Conservation (phyloP, 2,797 vertebrate genomes). For the Peromyscus eremicus region DNA sequence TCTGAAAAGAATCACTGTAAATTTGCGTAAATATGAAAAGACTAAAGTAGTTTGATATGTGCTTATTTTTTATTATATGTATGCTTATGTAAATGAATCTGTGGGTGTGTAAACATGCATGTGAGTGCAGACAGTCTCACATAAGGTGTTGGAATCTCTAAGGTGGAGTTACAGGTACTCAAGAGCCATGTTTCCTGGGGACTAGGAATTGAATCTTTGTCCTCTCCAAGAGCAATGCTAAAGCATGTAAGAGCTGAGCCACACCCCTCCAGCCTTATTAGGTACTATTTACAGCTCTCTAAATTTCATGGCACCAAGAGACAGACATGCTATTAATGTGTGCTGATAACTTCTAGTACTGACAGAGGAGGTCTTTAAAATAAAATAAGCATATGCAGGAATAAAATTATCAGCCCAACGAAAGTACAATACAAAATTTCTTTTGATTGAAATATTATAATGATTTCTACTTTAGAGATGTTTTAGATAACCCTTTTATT, state of each 20-base stretch:
- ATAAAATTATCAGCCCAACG: background rate
- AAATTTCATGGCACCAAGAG: background rate
- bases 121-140: background rate
- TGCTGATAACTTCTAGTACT: background rate
- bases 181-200: background rate
- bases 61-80: background rate
- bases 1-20: conserved; percentile 62
- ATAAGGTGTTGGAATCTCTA: too few relatives aligned
- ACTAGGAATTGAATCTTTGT: background rate
- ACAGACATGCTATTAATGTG: background rate
- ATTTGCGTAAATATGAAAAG: conserved; percentile 72
- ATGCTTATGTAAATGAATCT: background rate
- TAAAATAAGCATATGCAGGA: background rate
- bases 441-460: background rate
- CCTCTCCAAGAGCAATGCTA: background rate
- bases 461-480: background rate
- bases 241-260: too few relatives aligned
- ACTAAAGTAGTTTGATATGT: conserved; percentile 35
- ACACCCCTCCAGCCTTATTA: too few relatives aligned
- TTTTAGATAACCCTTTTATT: background rate
- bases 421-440: background rate
- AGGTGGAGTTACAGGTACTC: background rate
- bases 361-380: background rate
- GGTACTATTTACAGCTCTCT: background rate
- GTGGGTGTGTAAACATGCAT: background rate